phyloP scores from a whole-genome alignment of 2,888 invertebrate genomes.

The Elgonia sp. region DNA sequence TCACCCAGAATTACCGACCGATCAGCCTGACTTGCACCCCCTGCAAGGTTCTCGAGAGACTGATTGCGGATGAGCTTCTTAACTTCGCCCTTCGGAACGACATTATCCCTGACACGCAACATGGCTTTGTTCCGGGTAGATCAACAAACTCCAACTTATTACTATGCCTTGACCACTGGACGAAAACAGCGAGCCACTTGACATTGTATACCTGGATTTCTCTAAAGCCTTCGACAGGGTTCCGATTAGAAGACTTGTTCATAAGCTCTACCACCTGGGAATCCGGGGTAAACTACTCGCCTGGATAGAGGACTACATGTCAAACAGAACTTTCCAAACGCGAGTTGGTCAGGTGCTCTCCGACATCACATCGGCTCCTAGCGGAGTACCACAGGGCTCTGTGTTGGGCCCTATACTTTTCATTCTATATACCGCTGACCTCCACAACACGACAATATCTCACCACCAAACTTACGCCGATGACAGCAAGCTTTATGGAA shows the following conservation, averaged over 20 bases:
- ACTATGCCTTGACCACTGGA: not conserved
- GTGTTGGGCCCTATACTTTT: not conserved
- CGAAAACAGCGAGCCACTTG: not conserved
- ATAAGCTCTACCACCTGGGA: not conserved
- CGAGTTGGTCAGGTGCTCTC: not conserved
- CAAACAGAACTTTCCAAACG: not conserved
- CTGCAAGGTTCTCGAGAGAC: not conserved
- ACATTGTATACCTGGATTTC: not conserved
- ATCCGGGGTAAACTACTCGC: not conserved
- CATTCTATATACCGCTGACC: not conserved
- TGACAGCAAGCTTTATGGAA: not conserved
- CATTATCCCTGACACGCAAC: not conserved
- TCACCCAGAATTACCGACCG: not conserved
- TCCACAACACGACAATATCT: not conserved
- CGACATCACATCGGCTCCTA: not conserved
- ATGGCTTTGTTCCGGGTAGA: not conserved
- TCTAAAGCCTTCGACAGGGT: not conserved
- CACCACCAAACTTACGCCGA: not conserved
- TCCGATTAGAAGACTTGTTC: not conserved
- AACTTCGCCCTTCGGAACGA: not conserved
- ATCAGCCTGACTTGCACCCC: not conserved
- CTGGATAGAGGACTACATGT: not conserved
- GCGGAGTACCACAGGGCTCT: not conserved
- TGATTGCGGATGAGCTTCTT: not conserved
- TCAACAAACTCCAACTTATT: not conserved